Base-by-base conservation (phyloP, 2,888 invertebrate genomes). In the Bimastos eiseni region DNA sequence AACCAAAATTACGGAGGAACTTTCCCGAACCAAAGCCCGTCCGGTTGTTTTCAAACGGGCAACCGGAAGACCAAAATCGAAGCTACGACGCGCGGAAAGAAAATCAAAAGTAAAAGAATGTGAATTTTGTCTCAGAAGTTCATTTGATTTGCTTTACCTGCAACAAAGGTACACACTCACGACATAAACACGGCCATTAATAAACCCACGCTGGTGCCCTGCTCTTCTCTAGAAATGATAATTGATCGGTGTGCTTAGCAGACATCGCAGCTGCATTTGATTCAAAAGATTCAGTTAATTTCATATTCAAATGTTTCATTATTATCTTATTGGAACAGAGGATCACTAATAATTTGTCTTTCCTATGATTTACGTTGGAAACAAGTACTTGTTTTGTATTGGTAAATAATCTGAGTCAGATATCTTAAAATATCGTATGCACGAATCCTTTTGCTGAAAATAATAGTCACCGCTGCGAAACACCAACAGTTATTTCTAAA, bases 181-280 rank as follows among this genome's bases (percentile, higher is more conserved):
- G 37, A 86, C 86, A 37, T 36, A 86, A 37, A 86, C 86, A 37
- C 70, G 0, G n/a, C 70, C 70, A 70, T 70, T 70, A 70, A 70
- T 70, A 70, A 86, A 37, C 34, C 36, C 21, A 86, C 86, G 86
- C 86, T 86, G 86, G 86, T 86, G 34, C 86, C 86, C 86, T 86
- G 37, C 21, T 37, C 86, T 36, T 15, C 86, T 34, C 37, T 86
- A 37, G 37, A 86, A 86, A 86, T 37, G 70, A 70, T 11, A n/a
- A n/a, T n/a, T 30, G 13, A n/a, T 1, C 11, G n/a, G 30, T n/a
- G n/a, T n/a, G 0, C n/a, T 70, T 49, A 11, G 49, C 49, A 49
- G 49, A 11, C 19, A n/a, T n/a, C n/a, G 24, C 49, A 49, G 21
- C n/a, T 11, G n/a, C n/a, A 17, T 70, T 70, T n/a, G 30, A 8